A percentile compares a stretch with the other conserved stretches of the same genome.
phyloP scores from a whole-genome alignment of 2,888 invertebrate genomes.

The Oligia latruncula region DNA sequence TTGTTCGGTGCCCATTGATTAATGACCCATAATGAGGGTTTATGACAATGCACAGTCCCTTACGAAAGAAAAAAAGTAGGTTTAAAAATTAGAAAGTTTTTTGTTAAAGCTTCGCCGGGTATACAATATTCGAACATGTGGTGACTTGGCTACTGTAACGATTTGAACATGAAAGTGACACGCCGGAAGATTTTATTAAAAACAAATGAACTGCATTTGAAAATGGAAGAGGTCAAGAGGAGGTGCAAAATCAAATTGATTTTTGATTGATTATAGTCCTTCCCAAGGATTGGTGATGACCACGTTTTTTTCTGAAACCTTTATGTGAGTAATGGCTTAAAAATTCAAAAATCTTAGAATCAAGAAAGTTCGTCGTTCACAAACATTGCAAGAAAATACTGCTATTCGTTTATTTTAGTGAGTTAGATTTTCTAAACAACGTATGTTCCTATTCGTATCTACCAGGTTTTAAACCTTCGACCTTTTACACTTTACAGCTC shows the following conservation, averaged over 20 bases:
- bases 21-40: conserved; percentile 71
- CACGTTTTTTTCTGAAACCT: neutral
- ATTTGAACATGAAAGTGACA: neutral
- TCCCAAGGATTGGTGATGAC: neutral
- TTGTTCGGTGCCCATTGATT: conserved; percentile 66
- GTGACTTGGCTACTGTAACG: conserved; percentile 14
- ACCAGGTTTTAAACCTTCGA: neutral
- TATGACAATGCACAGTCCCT: conserved; percentile 57
- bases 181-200: neutral
- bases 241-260: neutral
- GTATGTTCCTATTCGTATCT: neutral
- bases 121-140: conserved; percentile 35
- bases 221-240: neutral
- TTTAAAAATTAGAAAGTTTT: conserved; percentile 1
- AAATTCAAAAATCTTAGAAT: neutral
- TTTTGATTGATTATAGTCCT: neutral
- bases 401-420: no score
- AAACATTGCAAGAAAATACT: no score
- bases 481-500: neutral
- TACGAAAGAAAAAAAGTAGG: conserved; percentile 22
- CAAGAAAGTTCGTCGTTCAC: neutral
- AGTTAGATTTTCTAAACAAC: neutral
- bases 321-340: no score
- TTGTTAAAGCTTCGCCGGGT: conserved; percentile 9
- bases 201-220: neutral